Evolutionary conservation across 35 echinoderm and acorn worm genomes (phyloP), one percentile per base, ranked within the genome.

Genomic region (Diadema setosum): DNA sequence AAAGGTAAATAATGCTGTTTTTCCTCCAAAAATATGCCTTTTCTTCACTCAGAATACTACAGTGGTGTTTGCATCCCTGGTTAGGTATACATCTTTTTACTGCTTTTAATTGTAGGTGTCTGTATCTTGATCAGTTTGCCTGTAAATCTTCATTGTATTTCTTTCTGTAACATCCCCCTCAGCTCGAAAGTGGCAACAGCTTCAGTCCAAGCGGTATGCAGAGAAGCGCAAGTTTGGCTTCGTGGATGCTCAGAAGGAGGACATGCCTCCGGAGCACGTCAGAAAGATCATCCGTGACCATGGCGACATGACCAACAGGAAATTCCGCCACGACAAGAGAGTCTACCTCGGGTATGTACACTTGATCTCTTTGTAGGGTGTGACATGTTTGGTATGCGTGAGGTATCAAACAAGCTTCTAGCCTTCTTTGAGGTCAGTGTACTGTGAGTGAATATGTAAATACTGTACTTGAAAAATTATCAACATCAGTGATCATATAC

Each of bases 151-250:
- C n/a, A n/a, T n/a, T n/a, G n/a, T n/a, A n/a, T n/a, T n/a, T n/a
- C n/a, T n/a, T n/a, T n/a, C n/a, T n/a, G n/a, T n/a, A n/a, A n/a
- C n/a, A n/a, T n/a, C n/a, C n/a, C n/a, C n/a, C n/a, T n/a, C 82
- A 99, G 92, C 96, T 59, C 89, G 96, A 12, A 99, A 99, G 75
- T 99, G 96, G 96, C 96, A 99, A 60, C 96, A 99, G 81, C 58
- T 99, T 1, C 96, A 99, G 61, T 95, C 96, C 20, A 99, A 95
- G 58, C 89, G 96, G 23, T 99, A 99, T 90, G 96, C 96, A 2
- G 96, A 99, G 93, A 99, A 99, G 65, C 36, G 96, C 5, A 99
- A 98, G 63, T 99, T 99, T 92, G 96, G 96, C 4, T 99, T 99
- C 81, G 87, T 99, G 11, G 96, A 99, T 82, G 96, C 96, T 27